phyloP scores from a whole-genome alignment of 2,888 invertebrate species.

The Drosophila austrosaltans region DNA sequence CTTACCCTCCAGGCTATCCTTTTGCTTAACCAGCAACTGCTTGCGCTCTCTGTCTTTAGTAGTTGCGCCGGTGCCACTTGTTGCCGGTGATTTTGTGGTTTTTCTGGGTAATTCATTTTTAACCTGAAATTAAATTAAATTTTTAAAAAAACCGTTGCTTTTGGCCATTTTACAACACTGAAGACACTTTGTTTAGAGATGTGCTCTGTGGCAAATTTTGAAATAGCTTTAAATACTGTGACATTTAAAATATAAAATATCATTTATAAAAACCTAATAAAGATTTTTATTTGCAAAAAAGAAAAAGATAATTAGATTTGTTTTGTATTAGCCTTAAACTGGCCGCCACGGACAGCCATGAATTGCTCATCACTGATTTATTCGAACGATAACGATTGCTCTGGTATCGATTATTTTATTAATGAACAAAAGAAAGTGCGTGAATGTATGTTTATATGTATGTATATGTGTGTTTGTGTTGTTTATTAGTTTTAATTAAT shows the following conservation, averaged over 20 bases:
- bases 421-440: conserved; percentile 2
- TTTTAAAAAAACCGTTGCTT: background rate
- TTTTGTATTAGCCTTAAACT: too few species aligned
- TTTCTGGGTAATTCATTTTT: conserved; percentile 54
- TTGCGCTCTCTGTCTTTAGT: conserved; percentile 31
- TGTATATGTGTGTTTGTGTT: conserved; percentile 7
- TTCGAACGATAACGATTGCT: background rate
- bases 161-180: conserved; percentile 41
- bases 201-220: background rate
- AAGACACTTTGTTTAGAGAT: background rate
- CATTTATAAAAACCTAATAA: too few species aligned
- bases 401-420: background rate
- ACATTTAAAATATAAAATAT: background rate
- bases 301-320: too few species aligned
- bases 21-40: conserved; percentile 44
- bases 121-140: conserved; percentile 38
- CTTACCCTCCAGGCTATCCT: conserved; percentile 53
- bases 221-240: background rate
- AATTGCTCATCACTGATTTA: background rate
- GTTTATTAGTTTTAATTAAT: conserved; percentile 12
- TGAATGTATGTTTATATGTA: conserved; percentile 5
- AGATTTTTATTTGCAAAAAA: too few species aligned
- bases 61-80: conserved; percentile 38
- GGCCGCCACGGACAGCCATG: background rate
- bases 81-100: conserved; percentile 50